These are phyloP conservation scores for Tachypleus tridentatus DNA, from an alignment of 1,140 invertebrate species.

Conservation along the genomic window DNA sequence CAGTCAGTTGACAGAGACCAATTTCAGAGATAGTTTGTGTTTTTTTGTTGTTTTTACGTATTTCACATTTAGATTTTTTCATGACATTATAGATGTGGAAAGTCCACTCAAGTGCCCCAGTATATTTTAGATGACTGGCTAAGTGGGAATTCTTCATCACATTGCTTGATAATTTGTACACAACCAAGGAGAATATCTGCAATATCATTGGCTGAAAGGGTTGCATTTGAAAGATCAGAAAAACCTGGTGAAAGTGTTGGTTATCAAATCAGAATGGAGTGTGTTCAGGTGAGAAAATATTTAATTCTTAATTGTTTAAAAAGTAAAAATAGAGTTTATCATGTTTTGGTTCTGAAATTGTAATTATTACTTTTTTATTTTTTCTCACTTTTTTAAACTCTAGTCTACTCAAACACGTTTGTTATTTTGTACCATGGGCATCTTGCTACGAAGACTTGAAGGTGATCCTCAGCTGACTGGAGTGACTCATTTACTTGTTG, in stretches of 20 bases:
- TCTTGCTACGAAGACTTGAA: conserved; percentile 51
- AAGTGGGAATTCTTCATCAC: conserved; percentile 37
- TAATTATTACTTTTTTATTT: too few species aligned
- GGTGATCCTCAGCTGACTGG: conserved; percentile 42
- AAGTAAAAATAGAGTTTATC: conserved; percentile 58
- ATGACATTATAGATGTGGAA: conserved; percentile 54
- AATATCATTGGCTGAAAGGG: conserved; percentile 65
- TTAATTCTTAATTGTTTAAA: too few species aligned
- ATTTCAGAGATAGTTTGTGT: too few species aligned
- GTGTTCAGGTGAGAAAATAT: conserved; percentile 37
- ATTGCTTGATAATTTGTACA: conserved; percentile 77
- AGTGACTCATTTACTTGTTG: conserved; percentile 85
- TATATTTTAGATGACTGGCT: conserved; percentile 84
- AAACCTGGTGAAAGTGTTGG: conserved; percentile 59
- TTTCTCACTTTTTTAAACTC: too few species aligned
- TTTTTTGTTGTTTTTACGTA: too few species aligned
- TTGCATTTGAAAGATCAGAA: conserved; percentile 71
- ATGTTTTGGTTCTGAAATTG: too few species aligned
- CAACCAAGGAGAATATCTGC: conserved; percentile 83
- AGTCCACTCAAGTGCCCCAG: conserved; percentile 61
- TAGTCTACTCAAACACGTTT: conserved; percentile 43
- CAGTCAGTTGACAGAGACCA: too few species aligned
- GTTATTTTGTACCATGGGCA: conserved; percentile 68
- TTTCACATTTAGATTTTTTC: too few species aligned
- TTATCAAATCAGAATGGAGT: conserved; percentile 59